Base-by-base conservation (phyloP, 2,888 invertebrate genomes). In the Lingula anatina region DNA sequence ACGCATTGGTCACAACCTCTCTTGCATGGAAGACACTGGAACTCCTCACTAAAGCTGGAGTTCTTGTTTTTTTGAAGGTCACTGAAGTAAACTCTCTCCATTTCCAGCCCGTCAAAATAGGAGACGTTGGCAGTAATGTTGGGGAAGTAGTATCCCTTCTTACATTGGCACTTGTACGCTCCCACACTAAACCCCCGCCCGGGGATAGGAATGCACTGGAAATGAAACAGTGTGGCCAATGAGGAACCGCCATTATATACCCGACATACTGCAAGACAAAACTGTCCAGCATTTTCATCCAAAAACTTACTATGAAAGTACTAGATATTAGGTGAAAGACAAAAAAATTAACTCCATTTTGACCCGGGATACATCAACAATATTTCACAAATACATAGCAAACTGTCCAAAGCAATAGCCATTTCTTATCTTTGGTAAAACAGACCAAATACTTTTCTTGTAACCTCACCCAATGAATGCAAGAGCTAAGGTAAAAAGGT, bases 141-240 rank as follows among this genome's bases (percentile, higher is more conserved):
- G 1, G 73, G 75, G 51, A 83, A 83, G 70, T 83, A 85, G 70
- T 79, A 84, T 44, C 84, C 84, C 35, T 80, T 78, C 51, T 79
- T 80, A 78, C 94, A 94, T 39, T 88, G 83, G 72, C 94, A 94
- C 66, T 88, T 86, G 82, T 94, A 94, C 60, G 90, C 90, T 44
- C 93, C 93, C 15, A 91, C 84, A 2, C 90, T 85, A 77, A 94
- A 91, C 54, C 93, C 93, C 55, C 91, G 78, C 0, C 90, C 92
- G 3, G 89, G 84, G 21, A 91, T 83, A 1, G 90, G 85, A 23
- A 87, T 85, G 71, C 94, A 94, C 93, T 91, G 83, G 39, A 79
- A 73, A 18, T 23, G 31, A 49, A 40, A 26, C n/a, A n/a, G n/a
- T n/a, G n/a, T n/a, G n/a, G n/a, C n/a, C n/a, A 26, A 46, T 18